Base-by-base conservation (phyloP, 1,140 invertebrate genomes). In the Anagrus nilaparvatae region DNA sequence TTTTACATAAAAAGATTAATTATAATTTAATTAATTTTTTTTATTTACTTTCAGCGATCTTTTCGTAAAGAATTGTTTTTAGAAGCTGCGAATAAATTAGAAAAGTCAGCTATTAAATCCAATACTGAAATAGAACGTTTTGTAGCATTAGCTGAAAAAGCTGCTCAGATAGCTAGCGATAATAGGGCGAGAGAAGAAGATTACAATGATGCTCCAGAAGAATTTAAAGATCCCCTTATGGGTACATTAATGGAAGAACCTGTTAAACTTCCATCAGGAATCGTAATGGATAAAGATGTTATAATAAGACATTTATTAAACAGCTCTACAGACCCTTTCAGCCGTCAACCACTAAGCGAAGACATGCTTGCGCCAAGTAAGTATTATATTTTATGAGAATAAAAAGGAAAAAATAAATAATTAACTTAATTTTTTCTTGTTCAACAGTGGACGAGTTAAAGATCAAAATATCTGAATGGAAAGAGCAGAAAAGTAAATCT, bases 181-280 rank as follows among this genome's bases (percentile, higher is more conserved):
- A 96, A 96, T 68, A 77, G 85, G 56, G 81, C 87, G 48, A 77
- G 78, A 50, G 84, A 89, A 56, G 87, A 93, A 47, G 93, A 97
- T 64, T 92, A 83, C 58, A 88, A 87, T 20, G 93, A 98, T 64
- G 91, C 92, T 29, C 95, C 95, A 1, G 94, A 98, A 50, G 93
- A 97, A 66, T 98, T 96, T 63, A 83, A 83, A 69, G 94, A 97
- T 76, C 92, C 94, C 0, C 67, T 99, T 2, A 97, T 98, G 93
- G 90, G 94, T 57, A 97, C 93, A 1, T 64, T 99, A 14, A 97
- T 98, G 94, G 82, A 82, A 2, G 92, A 99, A 64, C 95, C 95
- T 3, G 93, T 98, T 0, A 72, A 84, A 43, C 69, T 99, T 44
- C 94, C 94, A 8, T 91, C 90, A 41, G 94, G 94, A 42, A 88